Percentiles rank a stretch among this genome's conserved stretches.
Conservation (phyloP, 1,140 invertebrate genomes). For the Polypedilum vanderplanki region DNA sequence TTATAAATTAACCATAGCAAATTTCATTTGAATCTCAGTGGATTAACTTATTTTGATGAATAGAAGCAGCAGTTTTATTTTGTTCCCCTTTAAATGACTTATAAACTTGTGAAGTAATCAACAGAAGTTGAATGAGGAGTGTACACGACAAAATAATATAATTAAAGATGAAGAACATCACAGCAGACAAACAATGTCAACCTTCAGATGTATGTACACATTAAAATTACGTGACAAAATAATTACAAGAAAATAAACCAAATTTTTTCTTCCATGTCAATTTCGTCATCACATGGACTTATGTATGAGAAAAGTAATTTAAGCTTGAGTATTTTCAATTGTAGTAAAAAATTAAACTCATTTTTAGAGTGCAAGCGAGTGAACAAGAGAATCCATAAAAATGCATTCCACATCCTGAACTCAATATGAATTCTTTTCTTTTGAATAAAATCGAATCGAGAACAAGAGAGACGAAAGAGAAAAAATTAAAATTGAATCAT, state of each 20-base stretch:
- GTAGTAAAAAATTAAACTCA: too few species aligned
- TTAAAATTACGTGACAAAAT: neutral
- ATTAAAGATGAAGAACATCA: neutral
- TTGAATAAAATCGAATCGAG: neutral
- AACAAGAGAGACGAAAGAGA: neutral
- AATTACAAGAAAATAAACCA: neutral
- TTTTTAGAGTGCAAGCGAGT: neutral
- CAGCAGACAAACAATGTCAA: neutral
- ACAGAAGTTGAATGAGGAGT: neutral
- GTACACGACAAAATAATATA: neutral
- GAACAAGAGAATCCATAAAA: neutral
- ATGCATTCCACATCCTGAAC: slow-evolving; percentile 11
- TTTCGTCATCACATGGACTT: neutral
- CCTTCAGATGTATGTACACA: neutral
- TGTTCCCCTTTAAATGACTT: slow-evolving; percentile 17
- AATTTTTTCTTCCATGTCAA: too few species aligned
- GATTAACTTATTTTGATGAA: neutral
- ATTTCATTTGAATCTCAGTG: slow-evolving; percentile 5
- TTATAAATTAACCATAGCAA: neutral
- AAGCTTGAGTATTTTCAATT: too few species aligned
- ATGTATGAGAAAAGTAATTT: neutral
- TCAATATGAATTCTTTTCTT: neutral
- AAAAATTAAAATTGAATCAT: neutral
- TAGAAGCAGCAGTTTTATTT: neutral
- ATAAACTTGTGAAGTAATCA: neutral